A percentile compares a stretch with the other conserved stretches of the same genome.
Conservation (phyloP, 2,113 vertebrate genomes). For the Numenius arquata region DNA sequence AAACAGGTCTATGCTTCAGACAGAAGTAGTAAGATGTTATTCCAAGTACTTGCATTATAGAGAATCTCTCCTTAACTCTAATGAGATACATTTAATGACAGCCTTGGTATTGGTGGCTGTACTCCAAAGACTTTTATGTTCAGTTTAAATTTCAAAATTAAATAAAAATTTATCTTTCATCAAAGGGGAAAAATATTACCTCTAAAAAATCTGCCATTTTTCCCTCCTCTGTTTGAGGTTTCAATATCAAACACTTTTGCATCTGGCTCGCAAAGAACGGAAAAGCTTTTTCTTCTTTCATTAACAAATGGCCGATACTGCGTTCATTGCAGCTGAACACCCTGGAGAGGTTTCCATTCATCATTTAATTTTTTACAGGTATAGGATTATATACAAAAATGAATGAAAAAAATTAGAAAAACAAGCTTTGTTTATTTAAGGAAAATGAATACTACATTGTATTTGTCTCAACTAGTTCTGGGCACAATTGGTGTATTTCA, state of each 20-base stretch:
- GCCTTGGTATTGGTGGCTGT: background rate
- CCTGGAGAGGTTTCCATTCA: background rate
- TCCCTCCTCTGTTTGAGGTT: background rate
- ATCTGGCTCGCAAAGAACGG: background rate
- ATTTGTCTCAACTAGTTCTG: background rate
- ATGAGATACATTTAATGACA: background rate
- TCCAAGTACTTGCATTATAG: background rate
- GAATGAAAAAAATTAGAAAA: background rate
- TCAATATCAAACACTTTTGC: background rate
- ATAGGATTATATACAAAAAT: background rate
- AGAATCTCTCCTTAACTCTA: background rate
- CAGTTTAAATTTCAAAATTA: background rate
- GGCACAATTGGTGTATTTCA: background rate
- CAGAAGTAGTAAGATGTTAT: conserved; percentile 19
- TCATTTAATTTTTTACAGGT: background rate
- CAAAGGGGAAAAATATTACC: background rate
- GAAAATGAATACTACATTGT: background rate
- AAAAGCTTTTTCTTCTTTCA: background rate
- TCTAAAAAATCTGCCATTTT: background rate
- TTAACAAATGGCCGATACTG: background rate
- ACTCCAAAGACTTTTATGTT: background rate
- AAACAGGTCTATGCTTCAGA: conserved; percentile 29
- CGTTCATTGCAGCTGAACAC: background rate
- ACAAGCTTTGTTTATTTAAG: background rate
- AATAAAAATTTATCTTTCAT: background rate